Conservation (phyloP, 2,797 vertebrate species). For the Etheostoma nigrum region DNA sequence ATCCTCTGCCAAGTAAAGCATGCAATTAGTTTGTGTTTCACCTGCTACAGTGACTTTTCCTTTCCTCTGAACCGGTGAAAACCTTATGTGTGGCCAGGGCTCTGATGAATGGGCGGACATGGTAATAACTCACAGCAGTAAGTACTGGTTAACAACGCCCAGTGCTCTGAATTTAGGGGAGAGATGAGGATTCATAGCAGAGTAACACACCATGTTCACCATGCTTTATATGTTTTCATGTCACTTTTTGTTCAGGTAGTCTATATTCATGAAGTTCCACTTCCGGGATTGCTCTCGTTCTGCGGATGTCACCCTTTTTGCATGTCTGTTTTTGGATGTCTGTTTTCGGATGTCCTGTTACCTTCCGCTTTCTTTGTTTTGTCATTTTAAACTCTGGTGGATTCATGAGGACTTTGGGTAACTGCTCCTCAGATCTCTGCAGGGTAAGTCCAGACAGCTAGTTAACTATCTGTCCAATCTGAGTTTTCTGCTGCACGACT, state of each 20-base stretch:
- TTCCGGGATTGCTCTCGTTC: too few relatives aligned
- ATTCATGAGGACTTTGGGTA: too few relatives aligned
- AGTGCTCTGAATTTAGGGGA: not conserved
- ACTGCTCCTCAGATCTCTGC: too few relatives aligned
- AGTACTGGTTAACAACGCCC: not conserved
- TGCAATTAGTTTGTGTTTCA: constrained; percentile 26
- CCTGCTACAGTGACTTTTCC: constrained; percentile 12
- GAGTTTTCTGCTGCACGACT: too few relatives aligned
- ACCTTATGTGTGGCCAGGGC: not conserved
- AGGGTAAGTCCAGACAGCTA: too few relatives aligned
- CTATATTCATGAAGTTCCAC: too few relatives aligned
- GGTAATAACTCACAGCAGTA: constrained; percentile 12
- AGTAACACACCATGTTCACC: not conserved
- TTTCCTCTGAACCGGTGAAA: constrained; percentile 13
- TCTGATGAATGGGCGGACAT: not conserved
- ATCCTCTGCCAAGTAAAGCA: not conserved
- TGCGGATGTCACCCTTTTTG: too few relatives aligned
- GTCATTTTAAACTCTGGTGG: too few relatives aligned
- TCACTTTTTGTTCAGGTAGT: not conserved
- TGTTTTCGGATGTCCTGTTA: too few relatives aligned
- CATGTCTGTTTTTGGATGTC: too few relatives aligned
- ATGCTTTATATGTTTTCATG: constrained; percentile 3
- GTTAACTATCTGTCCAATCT: too few relatives aligned
- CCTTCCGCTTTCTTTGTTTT: too few relatives aligned
- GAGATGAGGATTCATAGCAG: not conserved